Evolutionary conservation across 2,888 invertebrate species (phyloP), one percentile per base, ranked within the genome.

Genomic region (Isotomurus palustris): DNA sequence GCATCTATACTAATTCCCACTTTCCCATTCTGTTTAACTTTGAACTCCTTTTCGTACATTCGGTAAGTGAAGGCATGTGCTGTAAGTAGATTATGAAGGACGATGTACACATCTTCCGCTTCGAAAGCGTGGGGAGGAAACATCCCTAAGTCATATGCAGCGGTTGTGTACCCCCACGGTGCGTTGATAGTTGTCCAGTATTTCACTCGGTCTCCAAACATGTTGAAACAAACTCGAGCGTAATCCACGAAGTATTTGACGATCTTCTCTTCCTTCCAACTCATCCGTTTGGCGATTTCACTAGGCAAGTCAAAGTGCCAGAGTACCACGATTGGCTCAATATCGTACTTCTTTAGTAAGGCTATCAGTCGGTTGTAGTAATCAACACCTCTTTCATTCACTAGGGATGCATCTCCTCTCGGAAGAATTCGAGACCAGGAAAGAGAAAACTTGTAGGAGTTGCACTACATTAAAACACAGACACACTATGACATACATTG

Each of bases 291-390:
- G 3, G 21, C 21, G 12, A 86, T 71, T 36, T 76, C 78, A 68
- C 83, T 80, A 0, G 84, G 84, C 53, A 83, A 75, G 71, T 85
- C 84, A 82, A 82, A 84, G 71, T 85, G 84, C 75, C 82, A 83
- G 48, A 86, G 80, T 1, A 85, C 84, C 0, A 83, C 79, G 57
- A 83, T 72, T 0, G 86, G 84, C 53, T 76, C 73, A 56, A 86
- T 82, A n/a, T 78, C 78, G 52, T 78, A 77, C 1, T 74, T 77
- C 8, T 84, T 64, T 6, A 90, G 78, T 70, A 83, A 85, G 71
- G 87, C 78, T 52, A 91, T 85, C 45, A 91, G 75, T 64, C 84
- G 81, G 71, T 83, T 84, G 74, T 91, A 91, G 75, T 88, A 88
- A 57, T 82, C 76, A 12, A 91, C 78, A 19, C 88, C 91, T 2